Conservation (phyloP, 2,113 vertebrate genomes). For the Colinus virginianus region DNA sequence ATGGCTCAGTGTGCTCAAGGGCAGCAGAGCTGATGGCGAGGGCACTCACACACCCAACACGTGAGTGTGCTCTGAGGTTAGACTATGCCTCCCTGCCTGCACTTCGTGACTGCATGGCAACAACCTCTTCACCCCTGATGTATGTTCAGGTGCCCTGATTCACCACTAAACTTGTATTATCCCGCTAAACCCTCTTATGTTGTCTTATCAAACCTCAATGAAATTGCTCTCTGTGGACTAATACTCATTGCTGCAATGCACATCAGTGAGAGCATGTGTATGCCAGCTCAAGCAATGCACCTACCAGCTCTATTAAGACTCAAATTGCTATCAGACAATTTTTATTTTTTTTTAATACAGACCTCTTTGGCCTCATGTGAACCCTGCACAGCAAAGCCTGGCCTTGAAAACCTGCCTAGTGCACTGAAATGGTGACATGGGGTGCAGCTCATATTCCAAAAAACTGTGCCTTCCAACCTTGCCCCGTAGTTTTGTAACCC, state of each 20-base stretch:
- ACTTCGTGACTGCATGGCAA: neutral
- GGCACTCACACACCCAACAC: neutral
- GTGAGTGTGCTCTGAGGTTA: neutral
- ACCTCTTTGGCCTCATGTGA: no score
- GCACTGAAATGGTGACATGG: rapidly evolving
- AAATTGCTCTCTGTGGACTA: neutral
- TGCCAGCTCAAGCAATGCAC: neutral
- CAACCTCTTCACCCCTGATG: neutral
- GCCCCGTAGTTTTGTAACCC: neutral
- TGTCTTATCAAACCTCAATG: neutral
- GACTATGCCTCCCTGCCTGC: neutral
- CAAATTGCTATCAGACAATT: neutral
- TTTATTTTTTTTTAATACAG: neutral
- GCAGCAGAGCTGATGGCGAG: neutral
- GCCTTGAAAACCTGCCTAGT: neutral
- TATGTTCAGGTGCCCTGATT: neutral
- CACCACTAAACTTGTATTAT: neutral
- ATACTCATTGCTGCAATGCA: rapidly evolving
- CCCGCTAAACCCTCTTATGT: neutral
- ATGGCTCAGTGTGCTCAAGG: neutral
- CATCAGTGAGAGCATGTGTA: rapidly evolving
- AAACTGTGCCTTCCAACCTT: neutral
- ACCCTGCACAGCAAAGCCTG: neutral
- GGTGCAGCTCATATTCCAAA: neutral
- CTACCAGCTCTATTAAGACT: neutral